These are phyloP conservation scores for Drosophila lini DNA, from an alignment of 1,140 invertebrate species.

Conservation along the genomic window DNA sequence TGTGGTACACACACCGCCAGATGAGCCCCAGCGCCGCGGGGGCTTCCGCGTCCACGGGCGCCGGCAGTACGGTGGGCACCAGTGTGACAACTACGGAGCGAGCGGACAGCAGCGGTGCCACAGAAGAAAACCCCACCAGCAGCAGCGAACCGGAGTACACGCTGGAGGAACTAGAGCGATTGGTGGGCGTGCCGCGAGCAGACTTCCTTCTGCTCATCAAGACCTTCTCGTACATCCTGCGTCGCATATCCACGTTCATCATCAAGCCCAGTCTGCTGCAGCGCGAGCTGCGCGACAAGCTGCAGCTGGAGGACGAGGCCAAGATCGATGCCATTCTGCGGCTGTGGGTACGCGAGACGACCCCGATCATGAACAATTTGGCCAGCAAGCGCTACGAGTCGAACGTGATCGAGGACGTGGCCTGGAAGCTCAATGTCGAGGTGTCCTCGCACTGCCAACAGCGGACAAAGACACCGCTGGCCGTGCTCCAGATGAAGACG, in stretches of 20 bases:
- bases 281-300: constrained; percentile 76
- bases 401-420: constrained; percentile 81
- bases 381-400: constrained; percentile 77
- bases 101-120: constrained; percentile 32
- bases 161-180: constrained; percentile 75
- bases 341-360: constrained; percentile 80
- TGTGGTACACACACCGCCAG: constrained; percentile 82
- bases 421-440: constrained; percentile 82
- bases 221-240: constrained; percentile 82
- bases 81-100: constrained; percentile 68
- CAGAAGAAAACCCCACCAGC: constrained; percentile 45
- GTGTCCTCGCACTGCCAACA: constrained; percentile 83
- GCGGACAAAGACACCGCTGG: constrained; percentile 75
- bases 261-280: constrained; percentile 81
- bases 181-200: constrained; percentile 75
- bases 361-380: constrained; percentile 78
- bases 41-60: constrained; percentile 2
- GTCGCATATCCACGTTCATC: constrained; percentile 81
- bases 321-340: constrained; percentile 83
- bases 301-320: constrained; percentile 79
- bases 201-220: constrained; percentile 82
- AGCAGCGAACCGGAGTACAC: constrained; percentile 71
- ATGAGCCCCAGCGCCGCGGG: constrained; percentile 65
- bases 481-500: constrained; percentile 76
- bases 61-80: constrained; percentile 54